Conservation (phyloP, 2,888 invertebrate species). For the Drosophila limbata region DNA sequence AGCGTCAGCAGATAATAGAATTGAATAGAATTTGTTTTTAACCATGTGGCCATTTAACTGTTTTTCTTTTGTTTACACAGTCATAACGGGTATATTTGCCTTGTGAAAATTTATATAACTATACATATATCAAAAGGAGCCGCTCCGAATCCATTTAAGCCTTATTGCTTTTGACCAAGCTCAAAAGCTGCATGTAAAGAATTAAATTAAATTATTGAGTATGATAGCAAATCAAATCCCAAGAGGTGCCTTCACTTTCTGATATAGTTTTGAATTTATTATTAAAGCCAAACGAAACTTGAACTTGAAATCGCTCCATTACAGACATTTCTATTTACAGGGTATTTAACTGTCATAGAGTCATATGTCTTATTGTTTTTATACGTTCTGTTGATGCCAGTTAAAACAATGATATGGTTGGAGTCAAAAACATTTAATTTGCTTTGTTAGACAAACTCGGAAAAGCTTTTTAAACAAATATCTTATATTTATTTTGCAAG, state of each 20-base stretch:
- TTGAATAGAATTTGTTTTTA: constrained; percentile 50
- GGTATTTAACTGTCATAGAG: constrained; percentile 17
- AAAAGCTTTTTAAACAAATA: constrained; percentile 3
- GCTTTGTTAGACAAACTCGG: constrained; percentile 9
- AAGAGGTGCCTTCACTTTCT: neutral
- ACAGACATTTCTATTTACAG: constrained; percentile 16
- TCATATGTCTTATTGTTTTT: constrained; percentile 7
- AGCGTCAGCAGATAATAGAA: constrained; percentile 66
- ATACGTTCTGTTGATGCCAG: constrained; percentile 20
- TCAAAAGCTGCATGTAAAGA: neutral
- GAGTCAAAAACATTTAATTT: constrained; percentile 15
- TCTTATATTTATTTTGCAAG: constrained; percentile 21
- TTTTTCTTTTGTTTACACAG: constrained; percentile 32
- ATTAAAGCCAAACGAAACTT: neutral
- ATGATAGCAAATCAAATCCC: neutral
- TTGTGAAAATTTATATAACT: neutral
- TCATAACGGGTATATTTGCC: constrained; percentile 6
- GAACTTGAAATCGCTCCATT: neutral
- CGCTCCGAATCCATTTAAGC: constrained; percentile 10
- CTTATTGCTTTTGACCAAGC: constrained; percentile 10
- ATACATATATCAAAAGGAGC: neutral
- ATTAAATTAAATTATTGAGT: neutral
- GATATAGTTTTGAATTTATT: neutral
- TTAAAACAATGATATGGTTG: constrained; percentile 60
- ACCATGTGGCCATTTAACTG: constrained; percentile 41